Evolutionary conservation across 2,113 vertebrate species (phyloP), one percentile per base, ranked within the genome.

Genomic region (Mustela nigripes): DNA sequence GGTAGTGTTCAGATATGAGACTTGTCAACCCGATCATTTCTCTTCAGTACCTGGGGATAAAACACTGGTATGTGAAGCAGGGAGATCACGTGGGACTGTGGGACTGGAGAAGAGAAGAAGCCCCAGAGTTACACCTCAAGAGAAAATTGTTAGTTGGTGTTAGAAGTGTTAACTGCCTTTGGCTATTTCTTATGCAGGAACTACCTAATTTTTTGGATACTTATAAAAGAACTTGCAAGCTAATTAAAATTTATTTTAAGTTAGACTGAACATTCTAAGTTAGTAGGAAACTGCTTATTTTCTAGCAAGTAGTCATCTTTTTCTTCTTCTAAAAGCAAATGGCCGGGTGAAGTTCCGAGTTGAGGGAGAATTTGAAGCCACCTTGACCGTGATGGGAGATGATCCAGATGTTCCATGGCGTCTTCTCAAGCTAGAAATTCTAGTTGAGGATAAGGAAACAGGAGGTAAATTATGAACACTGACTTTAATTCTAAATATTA

Each of bases 361-460:
- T 97, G 99, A 99, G 95, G 99, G 99, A 89, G 99, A 99, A 97
- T 99, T 99, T 98, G 99, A 99, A 98, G 99, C 99, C 90, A 99
- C 99, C 1, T 98, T 99, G 97, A 99, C 99, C 0, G 99, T 99
- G 97, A 99, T 99, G 99, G 99, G 99, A 87, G 99, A 99, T 98
- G 99, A 99, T 96, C 99, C 99, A 18, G 99, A 99, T 89, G 99
- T 99, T 98, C 99, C 99, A 9, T 99, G 99, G 99, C 99, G 99
- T 97, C 99, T 99, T 98, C 99, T 99, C 89, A 99, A 99, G 98
- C 98, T 99, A 96, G 99, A 99, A 98, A 99, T 99, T 97, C 98
- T 99, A 83, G 99, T 99, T 92, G 99, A 99, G 97, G 99, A 99
- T 98, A 99, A 99, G 96, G 99, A 99, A 99, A 99, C 99, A 76